These are phyloP conservation scores for Invenusta paracnida DNA, from an alignment of 2,888 invertebrate genomes.

Conservation along the genomic window DNA sequence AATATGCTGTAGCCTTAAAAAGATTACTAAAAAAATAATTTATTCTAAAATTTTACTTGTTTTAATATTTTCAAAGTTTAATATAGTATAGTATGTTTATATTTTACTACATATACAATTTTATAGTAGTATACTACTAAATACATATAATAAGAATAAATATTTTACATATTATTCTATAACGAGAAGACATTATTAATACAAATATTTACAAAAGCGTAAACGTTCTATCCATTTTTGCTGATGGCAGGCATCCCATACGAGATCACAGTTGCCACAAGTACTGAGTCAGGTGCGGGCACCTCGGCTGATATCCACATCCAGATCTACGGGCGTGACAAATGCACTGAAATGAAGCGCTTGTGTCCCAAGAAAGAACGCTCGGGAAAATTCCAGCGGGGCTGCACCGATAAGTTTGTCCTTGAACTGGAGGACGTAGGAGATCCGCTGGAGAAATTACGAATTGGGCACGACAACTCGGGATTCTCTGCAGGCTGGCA, in stretches of 20 bases:
- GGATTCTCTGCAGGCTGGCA: conserved; percentile 58
- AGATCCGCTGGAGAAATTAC: conserved; percentile 55
- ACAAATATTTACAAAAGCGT: too few species aligned
- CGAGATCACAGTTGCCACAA: conserved; percentile 57
- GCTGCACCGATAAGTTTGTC: conserved; percentile 57
- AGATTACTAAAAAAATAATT: too few species aligned
- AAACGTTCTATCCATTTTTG: too few species aligned
- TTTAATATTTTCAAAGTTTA: too few species aligned
- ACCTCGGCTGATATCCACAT: conserved; percentile 60
- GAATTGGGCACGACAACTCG: conserved; percentile 59
- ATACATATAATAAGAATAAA: too few species aligned
- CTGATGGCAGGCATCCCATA: conserved; percentile 59
- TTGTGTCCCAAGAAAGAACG: conserved; percentile 55
- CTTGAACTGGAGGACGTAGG: conserved; percentile 58
- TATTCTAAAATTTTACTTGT: too few species aligned
- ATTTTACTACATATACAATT: too few species aligned
- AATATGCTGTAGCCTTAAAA: too few species aligned
- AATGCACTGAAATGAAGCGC: conserved; percentile 53
- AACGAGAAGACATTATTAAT: too few species aligned
- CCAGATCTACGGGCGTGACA: conserved; percentile 57
- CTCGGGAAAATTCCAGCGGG: conserved; percentile 53
- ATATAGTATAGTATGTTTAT: too few species aligned
- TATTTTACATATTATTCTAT: too few species aligned
- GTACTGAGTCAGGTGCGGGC: conserved; percentile 54
- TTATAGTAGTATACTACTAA: too few species aligned